Evolutionary conservation across 2,797 vertebrate genomes (phyloP).

Genomic region (Chlorospingus flavigularis): DNA sequence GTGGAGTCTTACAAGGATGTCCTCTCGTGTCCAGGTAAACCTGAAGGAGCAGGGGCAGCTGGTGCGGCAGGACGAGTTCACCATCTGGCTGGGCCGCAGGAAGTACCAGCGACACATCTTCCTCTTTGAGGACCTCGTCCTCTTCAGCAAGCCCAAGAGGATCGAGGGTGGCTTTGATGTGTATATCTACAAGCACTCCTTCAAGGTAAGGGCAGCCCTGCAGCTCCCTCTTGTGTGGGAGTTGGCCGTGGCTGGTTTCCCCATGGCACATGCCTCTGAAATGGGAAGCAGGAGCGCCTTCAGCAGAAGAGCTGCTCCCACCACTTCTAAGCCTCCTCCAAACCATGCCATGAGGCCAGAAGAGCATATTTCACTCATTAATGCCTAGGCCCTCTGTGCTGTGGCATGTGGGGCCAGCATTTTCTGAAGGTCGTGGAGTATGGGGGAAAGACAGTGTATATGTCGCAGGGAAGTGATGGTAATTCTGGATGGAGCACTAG

Average conservation of each 20-base stretch:
- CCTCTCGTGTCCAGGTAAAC: constrained; percentile 84
- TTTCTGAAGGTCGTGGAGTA: not conserved
- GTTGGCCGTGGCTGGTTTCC: not conserved
- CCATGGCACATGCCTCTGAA: not conserved
- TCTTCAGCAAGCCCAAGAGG: constrained; percentile 93
- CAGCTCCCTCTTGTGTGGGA: not conserved
- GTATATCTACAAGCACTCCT: constrained; percentile 93
- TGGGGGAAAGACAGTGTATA: not conserved
- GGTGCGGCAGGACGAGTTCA: constrained; percentile 92
- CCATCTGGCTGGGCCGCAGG: constrained; percentile 84
- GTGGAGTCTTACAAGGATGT: not conserved
- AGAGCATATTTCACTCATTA: not conserved
- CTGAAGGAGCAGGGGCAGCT: constrained; percentile 97
- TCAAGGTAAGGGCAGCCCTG: constrained; percentile 81
- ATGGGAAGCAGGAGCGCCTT: not conserved
- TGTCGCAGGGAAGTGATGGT: not conserved
- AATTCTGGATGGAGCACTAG: not conserved
- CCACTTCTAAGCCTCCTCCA: not conserved
- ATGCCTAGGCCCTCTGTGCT: not conserved
- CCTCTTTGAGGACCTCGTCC: constrained; percentile 93
- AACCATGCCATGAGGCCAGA: not conserved
- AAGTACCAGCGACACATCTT: constrained; percentile 91
- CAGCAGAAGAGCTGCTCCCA: not conserved
- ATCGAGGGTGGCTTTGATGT: constrained; percentile 85
- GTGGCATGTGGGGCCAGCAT: not conserved